phyloP scores from a whole-genome alignment of 2,113 vertebrate genomes.

The Tragelaphus imberbis region DNA sequence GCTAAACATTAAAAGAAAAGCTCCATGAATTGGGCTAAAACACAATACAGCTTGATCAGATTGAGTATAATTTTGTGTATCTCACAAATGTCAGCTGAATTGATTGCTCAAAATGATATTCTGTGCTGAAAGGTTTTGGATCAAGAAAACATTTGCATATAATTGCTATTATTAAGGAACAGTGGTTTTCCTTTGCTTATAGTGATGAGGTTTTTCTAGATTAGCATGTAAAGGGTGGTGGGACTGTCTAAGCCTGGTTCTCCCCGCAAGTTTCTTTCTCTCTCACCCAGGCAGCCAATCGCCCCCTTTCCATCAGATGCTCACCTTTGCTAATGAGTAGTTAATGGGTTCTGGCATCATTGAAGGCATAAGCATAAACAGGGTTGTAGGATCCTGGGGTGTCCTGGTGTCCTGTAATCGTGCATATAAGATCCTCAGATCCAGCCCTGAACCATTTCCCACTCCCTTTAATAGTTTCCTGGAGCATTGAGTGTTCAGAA shows the following conservation, averaged over 20 bases:
- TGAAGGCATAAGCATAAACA: not conserved
- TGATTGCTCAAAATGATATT: not conserved
- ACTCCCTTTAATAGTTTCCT: not conserved
- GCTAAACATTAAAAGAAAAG: not conserved
- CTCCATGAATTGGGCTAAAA: constrained; percentile 18
- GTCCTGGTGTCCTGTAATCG: not conserved
- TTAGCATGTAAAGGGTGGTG: not conserved
- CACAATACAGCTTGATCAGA: constrained; percentile 9
- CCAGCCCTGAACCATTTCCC: not conserved
- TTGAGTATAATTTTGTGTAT: constrained; percentile 27
- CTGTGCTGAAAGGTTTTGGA: constrained; percentile 32
- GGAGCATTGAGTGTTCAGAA: not conserved
- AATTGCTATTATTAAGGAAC: not conserved
- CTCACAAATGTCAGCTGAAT: constrained; percentile 8
- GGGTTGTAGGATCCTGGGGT: not conserved
- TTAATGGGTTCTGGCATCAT: constrained; percentile 58
- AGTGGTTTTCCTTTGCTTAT: constrained; percentile 16
- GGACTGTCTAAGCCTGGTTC: not conserved
- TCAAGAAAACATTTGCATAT: not conserved
- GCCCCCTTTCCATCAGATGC: constrained; percentile 24
- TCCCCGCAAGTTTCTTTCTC: accelerated
- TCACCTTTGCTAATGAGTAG: constrained; percentile 54
- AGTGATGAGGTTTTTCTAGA: constrained; percentile 4
- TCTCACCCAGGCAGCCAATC: not conserved
- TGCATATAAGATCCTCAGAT: not conserved